Percentiles rank a stretch among this genome's conserved stretches.
phyloP scores from a whole-genome alignment of 2,888 invertebrate species.

The Carcina quercana region DNA sequence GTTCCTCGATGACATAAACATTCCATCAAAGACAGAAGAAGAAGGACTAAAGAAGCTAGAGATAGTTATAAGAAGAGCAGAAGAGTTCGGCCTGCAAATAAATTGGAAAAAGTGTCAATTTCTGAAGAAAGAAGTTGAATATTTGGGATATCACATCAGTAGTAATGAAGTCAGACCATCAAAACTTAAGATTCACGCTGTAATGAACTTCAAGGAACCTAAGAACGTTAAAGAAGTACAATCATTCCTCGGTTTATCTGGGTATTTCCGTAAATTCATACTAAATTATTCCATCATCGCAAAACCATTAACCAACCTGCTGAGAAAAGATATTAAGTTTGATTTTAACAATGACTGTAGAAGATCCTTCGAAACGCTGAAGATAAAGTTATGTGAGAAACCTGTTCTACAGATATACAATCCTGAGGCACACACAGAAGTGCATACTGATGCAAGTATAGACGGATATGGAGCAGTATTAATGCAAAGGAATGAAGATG shows the following conservation, averaged over 20 bases:
- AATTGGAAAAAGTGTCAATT: conserved; percentile 39
- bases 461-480: conserved; percentile 18
- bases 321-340: conserved; percentile 14
- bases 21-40: conserved; percentile 15
- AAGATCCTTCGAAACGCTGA: conserved; percentile 15
- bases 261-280: conserved; percentile 18
- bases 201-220: conserved; percentile 14
- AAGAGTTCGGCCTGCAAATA: conserved; percentile 22
- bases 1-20: conserved; percentile 18
- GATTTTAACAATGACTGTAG: conserved; percentile 13
- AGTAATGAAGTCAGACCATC: conserved; percentile 17
- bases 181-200: conserved; percentile 14
- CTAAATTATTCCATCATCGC: conserved; percentile 19
- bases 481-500: conserved; percentile 13
- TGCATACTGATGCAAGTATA: conserved; percentile 20
- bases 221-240: conserved; percentile 11
- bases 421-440: conserved; percentile 16
- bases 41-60: conserved; percentile 15
- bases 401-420: conserved; percentile 17
- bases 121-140: conserved; percentile 21
- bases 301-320: conserved; percentile 19
- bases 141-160: conserved; percentile 19
- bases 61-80: conserved; percentile 16
- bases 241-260: conserved; percentile 17
- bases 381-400: conserved; percentile 11